A percentile compares a stretch with the other conserved stretches of the same genome.
Evolutionary conservation across 2,888 invertebrate genomes (phyloP).

Genomic region (Mesoligia furuncula): DNA sequence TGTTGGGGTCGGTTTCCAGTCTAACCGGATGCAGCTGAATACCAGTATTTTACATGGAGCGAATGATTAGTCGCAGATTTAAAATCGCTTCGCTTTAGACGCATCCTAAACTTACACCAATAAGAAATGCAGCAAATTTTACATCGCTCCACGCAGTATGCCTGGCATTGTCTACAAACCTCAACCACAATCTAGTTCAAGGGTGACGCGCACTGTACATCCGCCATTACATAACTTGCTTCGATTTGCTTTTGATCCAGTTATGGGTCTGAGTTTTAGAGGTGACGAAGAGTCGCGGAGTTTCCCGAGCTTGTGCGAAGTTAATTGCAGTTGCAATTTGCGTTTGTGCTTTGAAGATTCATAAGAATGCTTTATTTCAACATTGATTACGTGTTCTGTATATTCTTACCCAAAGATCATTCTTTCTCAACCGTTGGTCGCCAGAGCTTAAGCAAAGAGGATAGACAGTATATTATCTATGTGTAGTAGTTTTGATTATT

Average conservation of each 20-base stretch:
- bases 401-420: not conserved
- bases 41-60: too few relatives aligned
- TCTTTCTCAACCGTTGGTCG: not conserved
- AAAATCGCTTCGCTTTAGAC: not conserved
- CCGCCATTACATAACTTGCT: constrained; percentile 63
- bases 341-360: not conserved
- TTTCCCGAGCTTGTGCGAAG: constrained; percentile 38
- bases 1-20: too few relatives aligned
- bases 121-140: constrained; percentile 46
- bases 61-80: too few relatives aligned
- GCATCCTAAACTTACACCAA: constrained; percentile 31
- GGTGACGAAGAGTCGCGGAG: constrained; percentile 15
- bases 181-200: constrained; percentile 64
- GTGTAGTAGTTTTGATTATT: not conserved
- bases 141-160: constrained; percentile 37
- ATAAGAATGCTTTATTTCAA: not conserved
- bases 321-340: not conserved
- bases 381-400: constrained; percentile 1
- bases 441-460: not conserved
- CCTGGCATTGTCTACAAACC: constrained; percentile 60
- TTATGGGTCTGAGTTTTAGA: constrained; percentile 17
- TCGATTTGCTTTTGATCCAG: constrained; percentile 36
- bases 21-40: too few relatives aligned
- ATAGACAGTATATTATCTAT: not conserved
- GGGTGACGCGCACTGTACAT: constrained; percentile 60